Conservation (phyloP, 2,113 vertebrate genomes). For the Macquaria australasica region DNA sequence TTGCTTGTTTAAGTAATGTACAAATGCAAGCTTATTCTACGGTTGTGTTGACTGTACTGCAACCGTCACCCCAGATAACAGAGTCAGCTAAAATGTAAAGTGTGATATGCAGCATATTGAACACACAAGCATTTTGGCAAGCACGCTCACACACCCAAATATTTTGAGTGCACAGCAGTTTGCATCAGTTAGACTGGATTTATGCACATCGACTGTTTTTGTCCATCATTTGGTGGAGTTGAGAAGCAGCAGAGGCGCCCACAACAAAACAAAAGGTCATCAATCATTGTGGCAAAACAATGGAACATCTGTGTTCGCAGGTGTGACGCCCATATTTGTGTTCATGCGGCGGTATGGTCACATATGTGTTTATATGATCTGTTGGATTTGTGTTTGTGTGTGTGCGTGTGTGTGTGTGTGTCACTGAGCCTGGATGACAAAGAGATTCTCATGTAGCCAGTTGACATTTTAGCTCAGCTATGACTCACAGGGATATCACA, state of each 20-base stretch:
- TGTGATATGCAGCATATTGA: conserved; percentile 69
- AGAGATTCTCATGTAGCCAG: conserved; percentile 81
- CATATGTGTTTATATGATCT: conserved; percentile 71
- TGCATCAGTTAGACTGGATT: conserved; percentile 39
- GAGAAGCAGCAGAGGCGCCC: conserved; percentile 54
- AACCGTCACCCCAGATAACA: conserved; percentile 48
- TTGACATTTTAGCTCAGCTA: conserved; percentile 85
- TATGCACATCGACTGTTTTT: conserved; percentile 49
- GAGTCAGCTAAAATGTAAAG: conserved; percentile 70
- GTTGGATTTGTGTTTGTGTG: conserved; percentile 35
- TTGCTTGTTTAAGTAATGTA: conserved; percentile 39
- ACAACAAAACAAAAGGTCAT: conserved; percentile 78
- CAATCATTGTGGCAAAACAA: conserved; percentile 75
- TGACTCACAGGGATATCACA: conserved; percentile 85
- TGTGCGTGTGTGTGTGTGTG: conserved; percentile 26
- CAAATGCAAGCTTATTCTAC: conserved; percentile 55
- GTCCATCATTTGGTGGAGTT: conserved; percentile 60
- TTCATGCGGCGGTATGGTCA: conserved; percentile 33
- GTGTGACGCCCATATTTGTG: conserved; percentile 71
- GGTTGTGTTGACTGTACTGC: conserved; percentile 47
- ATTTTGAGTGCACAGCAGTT: conserved; percentile 68
- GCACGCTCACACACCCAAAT: conserved; percentile 56
- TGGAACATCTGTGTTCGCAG: conserved; percentile 80
- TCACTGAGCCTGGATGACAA: conserved; percentile 73
- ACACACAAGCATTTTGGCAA: conserved; percentile 54